phyloP scores from a whole-genome alignment of 2,797 vertebrate species.

The Tamandua tetradactyla region DNA sequence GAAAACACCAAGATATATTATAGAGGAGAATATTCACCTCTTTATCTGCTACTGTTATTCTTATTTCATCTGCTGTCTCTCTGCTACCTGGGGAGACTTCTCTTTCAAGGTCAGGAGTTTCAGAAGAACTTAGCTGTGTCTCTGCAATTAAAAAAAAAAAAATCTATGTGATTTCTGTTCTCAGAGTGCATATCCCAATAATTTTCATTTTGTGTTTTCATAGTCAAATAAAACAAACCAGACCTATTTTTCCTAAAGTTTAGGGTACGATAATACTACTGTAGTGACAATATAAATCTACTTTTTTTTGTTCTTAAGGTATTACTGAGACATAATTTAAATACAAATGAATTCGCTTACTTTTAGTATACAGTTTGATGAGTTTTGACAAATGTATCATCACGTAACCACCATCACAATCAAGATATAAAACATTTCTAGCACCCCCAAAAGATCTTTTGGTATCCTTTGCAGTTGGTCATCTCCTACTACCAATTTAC shows the following conservation, averaged over 20 bases:
- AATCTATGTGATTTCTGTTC: neutral
- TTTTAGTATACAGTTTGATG: conserved; percentile 38
- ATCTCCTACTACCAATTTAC: neutral
- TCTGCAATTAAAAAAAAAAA: conserved; percentile 82
- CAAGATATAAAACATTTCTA: conserved; percentile 50
- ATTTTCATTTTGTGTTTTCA: conserved; percentile 54
- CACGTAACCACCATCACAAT: neutral
- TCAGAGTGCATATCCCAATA: conserved; percentile 39
- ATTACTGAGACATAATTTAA: conserved; percentile 41
- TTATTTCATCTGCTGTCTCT: conserved; percentile 79
- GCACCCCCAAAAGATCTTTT: neutral
- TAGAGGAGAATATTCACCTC: conserved; percentile 55
- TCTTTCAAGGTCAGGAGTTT: conserved; percentile 77
- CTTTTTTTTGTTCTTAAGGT: conserved; percentile 38
- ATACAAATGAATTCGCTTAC: conserved; percentile 41
- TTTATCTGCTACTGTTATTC: conserved; percentile 45
- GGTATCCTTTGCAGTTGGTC: neutral
- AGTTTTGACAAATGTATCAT: conserved; percentile 33
- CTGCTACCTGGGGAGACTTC: conserved; percentile 74
- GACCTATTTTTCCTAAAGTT: conserved; percentile 13
- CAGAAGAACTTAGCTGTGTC: conserved; percentile 83
- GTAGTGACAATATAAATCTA: neutral
- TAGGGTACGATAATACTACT: neutral
- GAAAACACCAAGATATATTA: conserved; percentile 57
- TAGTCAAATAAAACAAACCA: neutral